These are phyloP conservation scores for Osmerus mordax DNA, from an alignment of 2,113 vertebrate genomes.

Conservation along the genomic window DNA sequence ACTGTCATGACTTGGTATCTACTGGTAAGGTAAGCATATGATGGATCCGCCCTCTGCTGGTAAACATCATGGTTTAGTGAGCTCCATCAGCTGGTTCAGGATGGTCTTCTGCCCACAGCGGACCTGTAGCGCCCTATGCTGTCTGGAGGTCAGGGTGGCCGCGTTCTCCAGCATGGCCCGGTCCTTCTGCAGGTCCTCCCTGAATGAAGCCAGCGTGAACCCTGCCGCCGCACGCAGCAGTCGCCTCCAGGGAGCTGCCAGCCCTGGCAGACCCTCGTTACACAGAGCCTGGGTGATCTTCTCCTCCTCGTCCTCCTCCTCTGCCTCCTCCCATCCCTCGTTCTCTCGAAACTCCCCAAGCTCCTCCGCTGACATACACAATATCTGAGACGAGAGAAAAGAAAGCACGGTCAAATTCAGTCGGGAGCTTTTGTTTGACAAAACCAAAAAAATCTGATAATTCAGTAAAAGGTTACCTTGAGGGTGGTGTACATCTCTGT, in stretches of 20 bases:
- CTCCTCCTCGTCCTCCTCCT: slow-evolving; percentile 70
- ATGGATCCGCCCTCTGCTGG: too few relatives aligned
- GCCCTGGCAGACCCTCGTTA: slow-evolving; percentile 68
- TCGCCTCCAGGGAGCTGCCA: slow-evolving; percentile 73
- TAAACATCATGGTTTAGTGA: slow-evolving; percentile 52
- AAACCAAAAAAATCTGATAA: neutral
- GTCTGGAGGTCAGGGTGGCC: slow-evolving; percentile 68
- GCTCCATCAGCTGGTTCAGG: slow-evolving; percentile 74
- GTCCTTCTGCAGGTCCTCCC: slow-evolving; percentile 68
- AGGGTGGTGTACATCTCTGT: slow-evolving; percentile 79
- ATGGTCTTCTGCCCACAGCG: slow-evolving; percentile 87
- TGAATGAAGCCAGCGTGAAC: slow-evolving; percentile 74
- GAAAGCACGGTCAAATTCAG: neutral
- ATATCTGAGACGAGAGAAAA: slow-evolving; percentile 68
- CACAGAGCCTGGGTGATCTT: slow-evolving; percentile 62
- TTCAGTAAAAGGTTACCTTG: slow-evolving; percentile 73
- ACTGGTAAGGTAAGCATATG: neutral
- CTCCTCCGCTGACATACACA: slow-evolving; percentile 83
- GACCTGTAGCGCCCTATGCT: slow-evolving; percentile 83
- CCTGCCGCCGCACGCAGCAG: slow-evolving; percentile 73
- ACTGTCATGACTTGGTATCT: neutral
- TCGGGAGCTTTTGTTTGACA: neutral
- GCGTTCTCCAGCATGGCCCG: slow-evolving; percentile 65
- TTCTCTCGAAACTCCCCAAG: slow-evolving; percentile 81
- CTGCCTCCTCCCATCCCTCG: slow-evolving; percentile 76